Conservation (phyloP, 2,888 invertebrate genomes). For the Papilio protenor region DNA sequence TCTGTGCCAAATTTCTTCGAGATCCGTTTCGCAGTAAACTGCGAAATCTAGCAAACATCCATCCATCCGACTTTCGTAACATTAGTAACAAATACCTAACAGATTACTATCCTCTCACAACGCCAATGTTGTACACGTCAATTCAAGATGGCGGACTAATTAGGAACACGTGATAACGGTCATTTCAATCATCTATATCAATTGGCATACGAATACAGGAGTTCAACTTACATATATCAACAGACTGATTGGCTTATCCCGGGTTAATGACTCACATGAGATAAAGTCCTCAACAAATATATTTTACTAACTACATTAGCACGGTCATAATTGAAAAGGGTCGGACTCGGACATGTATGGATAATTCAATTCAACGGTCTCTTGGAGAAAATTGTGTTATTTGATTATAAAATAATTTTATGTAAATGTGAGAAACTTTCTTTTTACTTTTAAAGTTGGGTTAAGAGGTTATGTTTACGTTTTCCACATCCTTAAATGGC, state of each 20-base stretch:
- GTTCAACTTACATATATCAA: slow-evolving; percentile 59
- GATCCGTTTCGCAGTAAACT: too few species aligned
- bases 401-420: background rate
- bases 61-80: too few species aligned
- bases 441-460: background rate
- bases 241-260: slow-evolving; percentile 52
- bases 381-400: slow-evolving; percentile 6
- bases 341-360: slow-evolving; percentile 58
- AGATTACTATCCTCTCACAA: slow-evolving; percentile 8
- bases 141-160: slow-evolving; percentile 45
- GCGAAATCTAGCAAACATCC: too few species aligned
- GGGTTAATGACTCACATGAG: slow-evolving; percentile 67
- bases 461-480: background rate
- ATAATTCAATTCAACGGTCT: slow-evolving; percentile 12
- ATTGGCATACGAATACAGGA: slow-evolving; percentile 46
- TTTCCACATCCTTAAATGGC: background rate
- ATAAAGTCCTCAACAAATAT: slow-evolving; percentile 75
- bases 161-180: slow-evolving; percentile 45
- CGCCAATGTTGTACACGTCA: slow-evolving; percentile 21
- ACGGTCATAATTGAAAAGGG: slow-evolving; percentile 51
- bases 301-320: slow-evolving; percentile 65
- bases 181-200: slow-evolving; percentile 44
- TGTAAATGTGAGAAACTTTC: background rate
- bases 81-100: background rate
- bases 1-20: too few species aligned